These are phyloP conservation scores for Labeo calbasu DNA, from an alignment of 2,797 vertebrate genomes.

Conservation along the genomic window DNA sequence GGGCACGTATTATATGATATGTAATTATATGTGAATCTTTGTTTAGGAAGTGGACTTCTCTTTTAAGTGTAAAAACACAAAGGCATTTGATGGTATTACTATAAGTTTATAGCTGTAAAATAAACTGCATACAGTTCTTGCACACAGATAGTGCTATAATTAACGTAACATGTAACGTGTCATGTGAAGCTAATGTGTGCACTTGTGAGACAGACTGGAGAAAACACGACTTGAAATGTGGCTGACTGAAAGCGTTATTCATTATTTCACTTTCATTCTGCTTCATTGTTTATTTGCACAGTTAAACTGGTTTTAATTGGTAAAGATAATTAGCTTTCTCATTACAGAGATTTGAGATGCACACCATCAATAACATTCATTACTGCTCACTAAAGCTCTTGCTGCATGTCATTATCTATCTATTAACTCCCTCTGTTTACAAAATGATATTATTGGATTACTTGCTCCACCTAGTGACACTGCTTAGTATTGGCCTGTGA, in stretches of 20 bases:
- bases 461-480: conserved; percentile 32
- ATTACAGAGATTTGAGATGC: conserved; percentile 40
- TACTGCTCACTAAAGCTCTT: conserved; percentile 7
- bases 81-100: background rate
- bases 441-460: conserved; percentile 16
- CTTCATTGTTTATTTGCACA: conserved; percentile 42
- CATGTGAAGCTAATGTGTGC: background rate
- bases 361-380: conserved; percentile 37
- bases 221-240: background rate
- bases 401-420: background rate
- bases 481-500: background rate
- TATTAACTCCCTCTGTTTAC: conserved; percentile 4
- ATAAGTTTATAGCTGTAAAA: background rate
- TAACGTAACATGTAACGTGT: background rate
- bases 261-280: conserved; percentile 15
- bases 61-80: background rate
- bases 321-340: conserved; percentile 37
- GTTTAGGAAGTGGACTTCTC: no score
- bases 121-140: background rate
- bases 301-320: conserved; percentile 43
- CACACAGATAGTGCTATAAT: background rate
- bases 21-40: no score
- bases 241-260: background rate
- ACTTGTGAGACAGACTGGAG: background rate
- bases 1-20: no score